Evolutionary conservation across 2,888 invertebrate genomes (phyloP).

Genomic region (Ectropis crepuscularia): DNA sequence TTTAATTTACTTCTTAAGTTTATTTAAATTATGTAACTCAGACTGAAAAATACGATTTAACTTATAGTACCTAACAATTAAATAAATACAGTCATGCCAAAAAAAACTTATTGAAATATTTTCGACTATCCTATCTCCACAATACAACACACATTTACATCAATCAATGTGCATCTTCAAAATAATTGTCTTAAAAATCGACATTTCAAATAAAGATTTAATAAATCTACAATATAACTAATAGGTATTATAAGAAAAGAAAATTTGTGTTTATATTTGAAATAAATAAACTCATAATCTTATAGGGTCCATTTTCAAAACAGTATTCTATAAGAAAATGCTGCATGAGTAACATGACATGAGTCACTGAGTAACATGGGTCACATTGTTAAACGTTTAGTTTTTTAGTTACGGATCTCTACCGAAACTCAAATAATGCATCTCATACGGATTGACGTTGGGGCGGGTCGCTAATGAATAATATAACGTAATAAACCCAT

Average conservation of each 20-base stretch:
- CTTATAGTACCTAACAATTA: constrained; percentile 15
- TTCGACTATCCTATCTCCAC: constrained; percentile 14
- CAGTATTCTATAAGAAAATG: too few relatives aligned
- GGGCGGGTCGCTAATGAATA: too few relatives aligned
- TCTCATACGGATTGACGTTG: too few relatives aligned
- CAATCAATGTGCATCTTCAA: constrained; percentile 12
- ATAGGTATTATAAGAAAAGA: too few relatives aligned
- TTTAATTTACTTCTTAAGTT: background rate
- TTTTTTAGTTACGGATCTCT: background rate
- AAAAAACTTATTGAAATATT: constrained; percentile 2
- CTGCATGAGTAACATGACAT: too few relatives aligned
- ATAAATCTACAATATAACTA: constrained; percentile 7
- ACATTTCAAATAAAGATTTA: constrained; percentile 8
- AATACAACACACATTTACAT: constrained; percentile 23
- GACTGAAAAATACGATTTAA: background rate
- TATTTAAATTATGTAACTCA: too few relatives aligned
- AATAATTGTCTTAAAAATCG: constrained; percentile 15
- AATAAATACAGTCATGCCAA: constrained; percentile 22
- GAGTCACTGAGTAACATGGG: too few relatives aligned
- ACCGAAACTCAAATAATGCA: background rate
- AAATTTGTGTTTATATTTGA: too few relatives aligned
- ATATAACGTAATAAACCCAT: too few relatives aligned
- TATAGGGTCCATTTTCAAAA: too few relatives aligned
- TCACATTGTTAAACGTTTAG: too few relatives aligned
- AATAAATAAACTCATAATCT: too few relatives aligned